Evolutionary conservation across 2,888 invertebrate species (phyloP), one percentile per base, ranked within the genome.

Genomic region (Yponomeuta plumbellus): DNA sequence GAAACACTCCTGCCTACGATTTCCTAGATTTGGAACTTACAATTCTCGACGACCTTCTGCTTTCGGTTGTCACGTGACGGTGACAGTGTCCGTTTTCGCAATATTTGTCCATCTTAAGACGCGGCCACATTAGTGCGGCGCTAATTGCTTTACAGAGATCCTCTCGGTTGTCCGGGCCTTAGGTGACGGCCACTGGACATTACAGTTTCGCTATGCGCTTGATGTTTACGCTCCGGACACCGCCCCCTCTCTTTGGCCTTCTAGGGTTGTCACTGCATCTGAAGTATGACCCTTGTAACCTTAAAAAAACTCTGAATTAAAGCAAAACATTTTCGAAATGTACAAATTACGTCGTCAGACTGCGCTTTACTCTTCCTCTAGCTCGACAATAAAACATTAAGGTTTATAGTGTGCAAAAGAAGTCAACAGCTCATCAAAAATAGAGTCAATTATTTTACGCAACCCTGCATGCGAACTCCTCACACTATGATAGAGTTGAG

Each of bases 91-190:
- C 59, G 59, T 13, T 8, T 52, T 52, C 44, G 59, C 21, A 59
- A 22, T 59, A 61, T 34, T 39, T n/a, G 17, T 40, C 68, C 72
- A 76, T 80, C 81, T 82, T 77, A 77, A 75, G 80, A 74, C 73
- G 73, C 71, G 75, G 77, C 80, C 81, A 83, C 83, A 85, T 84
- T 86, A 84, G 76, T 81, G 67, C 56, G 75, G 80, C 82, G 84
- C 81, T 89, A 87, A 88, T 88, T 86, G 86, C 86, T 85, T 85
- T 84, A 86, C 82, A 80, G 83, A 82, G 80, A 85, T 85, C 81
- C 84, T 80, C 70, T 70, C 71, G 69, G 67, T 65, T 66, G 69
- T 64, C 64, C 23, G 59, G 23, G 59, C 63, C 68, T 58, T 23
- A 59, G 61, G 61, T 61, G 57, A 2, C 40, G 65, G 65, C 22